These are phyloP conservation scores for Stichopus horrens DNA, from an alignment of 53 echinoderm and acorn worm species.

Conservation along the genomic window DNA sequence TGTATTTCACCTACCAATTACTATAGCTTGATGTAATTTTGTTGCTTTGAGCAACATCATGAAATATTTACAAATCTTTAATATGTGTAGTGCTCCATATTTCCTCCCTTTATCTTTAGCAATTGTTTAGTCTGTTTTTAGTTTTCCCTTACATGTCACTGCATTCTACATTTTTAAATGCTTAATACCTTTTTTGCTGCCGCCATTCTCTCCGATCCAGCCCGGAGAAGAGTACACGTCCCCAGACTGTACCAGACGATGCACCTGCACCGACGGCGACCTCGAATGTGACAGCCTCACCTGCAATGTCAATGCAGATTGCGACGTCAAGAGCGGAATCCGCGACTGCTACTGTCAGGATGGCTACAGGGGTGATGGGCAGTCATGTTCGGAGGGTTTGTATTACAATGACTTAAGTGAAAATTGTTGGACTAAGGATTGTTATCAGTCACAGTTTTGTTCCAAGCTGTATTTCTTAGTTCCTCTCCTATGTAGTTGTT, in stretches of 20 bases:
- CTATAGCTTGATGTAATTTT: too few relatives aligned
- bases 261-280: slow-evolving; percentile 53
- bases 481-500: too few relatives aligned
- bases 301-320: slow-evolving; percentile 30
- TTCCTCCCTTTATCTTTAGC: too few relatives aligned
- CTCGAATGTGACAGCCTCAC: slow-evolving; percentile 34
- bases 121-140: too few relatives aligned
- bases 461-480: too few relatives aligned
- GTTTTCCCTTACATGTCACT: not conserved
- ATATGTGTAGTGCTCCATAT: too few relatives aligned
- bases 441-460: too few relatives aligned
- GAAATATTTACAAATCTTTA: too few relatives aligned
- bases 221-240: slow-evolving; percentile 30
- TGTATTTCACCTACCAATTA: too few relatives aligned
- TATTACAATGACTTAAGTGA: not conserved
- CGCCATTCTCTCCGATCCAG: not conserved
- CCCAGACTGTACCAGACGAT: slow-evolving; percentile 14
- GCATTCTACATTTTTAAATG: not conserved
- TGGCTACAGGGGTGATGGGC: slow-evolving; percentile 33
- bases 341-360: slow-evolving; percentile 58
- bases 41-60: too few relatives aligned
- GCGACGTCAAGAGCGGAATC: slow-evolving; percentile 51
- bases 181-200: too few relatives aligned
- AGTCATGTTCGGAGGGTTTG: slow-evolving; percentile 2
- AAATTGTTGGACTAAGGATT: not conserved